Evolutionary conservation across 1,140 invertebrate genomes (phyloP).

Genomic region (Pissodes strobi): DNA sequence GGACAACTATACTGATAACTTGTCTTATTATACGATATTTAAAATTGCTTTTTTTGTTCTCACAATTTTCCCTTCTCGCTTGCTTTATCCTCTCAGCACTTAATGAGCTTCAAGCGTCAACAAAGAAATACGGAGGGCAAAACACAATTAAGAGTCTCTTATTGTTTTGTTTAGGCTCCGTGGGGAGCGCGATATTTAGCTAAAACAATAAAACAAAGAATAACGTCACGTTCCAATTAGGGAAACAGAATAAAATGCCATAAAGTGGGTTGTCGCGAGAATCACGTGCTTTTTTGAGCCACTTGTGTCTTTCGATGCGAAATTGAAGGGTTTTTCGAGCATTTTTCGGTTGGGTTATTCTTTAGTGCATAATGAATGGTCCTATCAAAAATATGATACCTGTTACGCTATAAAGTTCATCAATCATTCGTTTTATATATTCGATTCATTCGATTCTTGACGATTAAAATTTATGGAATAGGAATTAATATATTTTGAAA

Average conservation of each 20-base stretch:
- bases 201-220: conserved; percentile 34
- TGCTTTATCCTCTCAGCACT: conserved; percentile 8
- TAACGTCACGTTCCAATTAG: conserved; percentile 33
- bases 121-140: conserved; percentile 19
- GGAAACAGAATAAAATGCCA: conserved; percentile 2
- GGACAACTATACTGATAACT: too few species aligned
- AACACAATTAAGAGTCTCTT: conserved; percentile 32
- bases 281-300: conserved; percentile 16
- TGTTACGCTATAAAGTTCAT: neutral
- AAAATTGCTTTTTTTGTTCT: neutral
- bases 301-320: conserved; percentile 10
- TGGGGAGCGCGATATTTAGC: conserved; percentile 20
- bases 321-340: neutral
- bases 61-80: neutral
- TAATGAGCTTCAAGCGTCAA: conserved; percentile 17
- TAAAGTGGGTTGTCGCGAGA: conserved; percentile 1
- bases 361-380: neutral
- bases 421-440: too few species aligned
- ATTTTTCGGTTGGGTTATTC: neutral
- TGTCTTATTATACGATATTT: neutral
- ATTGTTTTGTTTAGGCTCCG: conserved; percentile 15
- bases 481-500: too few species aligned
- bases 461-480: too few species aligned
- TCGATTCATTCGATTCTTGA: too few species aligned
- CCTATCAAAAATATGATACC: neutral